Evolutionary conservation across 23 tunicate genomes (phyloP), one percentile per base, ranked within the genome.

Genomic region (Diplosoma virens): DNA sequence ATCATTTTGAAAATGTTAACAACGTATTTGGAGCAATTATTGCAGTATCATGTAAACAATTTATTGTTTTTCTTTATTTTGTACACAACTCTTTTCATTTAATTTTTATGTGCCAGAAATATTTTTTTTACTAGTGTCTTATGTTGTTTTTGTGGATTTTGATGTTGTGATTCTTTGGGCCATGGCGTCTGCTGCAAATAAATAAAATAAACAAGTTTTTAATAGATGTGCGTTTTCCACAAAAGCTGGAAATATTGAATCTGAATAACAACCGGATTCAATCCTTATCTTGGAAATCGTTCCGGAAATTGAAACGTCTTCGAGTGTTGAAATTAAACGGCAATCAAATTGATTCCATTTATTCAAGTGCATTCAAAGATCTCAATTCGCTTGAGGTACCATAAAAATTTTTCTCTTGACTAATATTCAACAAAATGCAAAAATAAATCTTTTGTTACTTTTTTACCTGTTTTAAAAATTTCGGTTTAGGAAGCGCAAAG

Each of bases 291-390:
- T 33, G 67, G 27, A 72, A 72, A 9, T 35, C 55, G 23, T 77
- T 77, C 32, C 37, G 27, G 22, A 77, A 77, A 28, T 22, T 61
- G 25, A 77, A 63, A 35, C 26, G 9, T 1, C 71, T 77, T 25
- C 82, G 82, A 7, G 82, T 77, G 2, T 25, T 77, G 58, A 77
- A 77, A 32, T 29, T 77, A 28, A 77, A 60, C 72, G 63, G 63
- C 72, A 77, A 77, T 25, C 2, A 30, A 3, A 77, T 77, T 25
- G 24, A 33, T 24, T 3, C 1, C 20, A 34, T 77, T 22, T 2
- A 60, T 25, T 58, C 33, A 16, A 36, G 28, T 3, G 71, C 82
- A 3, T 77, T 77, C 58, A 33, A 33, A 54, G 11, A 60, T 21
- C 23, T 77, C 21, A 23, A 24, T 21, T 21, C 20, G 32, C 58